Conservation (phyloP, 2,797 vertebrate species). For the Gambelia wislizenii region DNA sequence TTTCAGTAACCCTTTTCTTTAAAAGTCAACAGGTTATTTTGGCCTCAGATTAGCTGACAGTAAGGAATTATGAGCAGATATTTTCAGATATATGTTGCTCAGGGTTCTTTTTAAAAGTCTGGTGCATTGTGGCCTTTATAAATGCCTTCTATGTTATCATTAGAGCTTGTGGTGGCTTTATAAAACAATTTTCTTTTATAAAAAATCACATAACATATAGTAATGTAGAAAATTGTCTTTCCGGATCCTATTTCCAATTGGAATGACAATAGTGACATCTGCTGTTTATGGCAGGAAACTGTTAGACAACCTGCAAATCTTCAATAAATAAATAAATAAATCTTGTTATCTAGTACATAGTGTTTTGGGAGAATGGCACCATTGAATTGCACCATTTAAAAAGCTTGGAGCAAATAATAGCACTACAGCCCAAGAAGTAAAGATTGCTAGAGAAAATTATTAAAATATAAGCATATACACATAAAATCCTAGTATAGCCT, state of each 20-base stretch:
- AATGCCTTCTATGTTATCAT: accelerated
- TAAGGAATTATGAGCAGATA: background rate
- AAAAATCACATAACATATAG: background rate
- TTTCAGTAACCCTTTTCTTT: accelerated
- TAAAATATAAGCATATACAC: background rate
- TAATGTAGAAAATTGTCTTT: background rate
- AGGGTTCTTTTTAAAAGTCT: background rate
- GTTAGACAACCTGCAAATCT: background rate
- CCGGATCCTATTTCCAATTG: conserved; percentile 1
- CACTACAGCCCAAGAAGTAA: background rate
- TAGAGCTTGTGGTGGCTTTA: background rate
- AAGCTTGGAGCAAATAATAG: background rate
- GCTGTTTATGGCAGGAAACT: conserved; percentile 37
- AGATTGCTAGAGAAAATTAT: background rate
- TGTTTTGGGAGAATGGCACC: background rate
- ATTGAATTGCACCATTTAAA: background rate
- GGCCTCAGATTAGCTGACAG: background rate
- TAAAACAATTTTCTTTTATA: no score
- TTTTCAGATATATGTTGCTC: background rate
- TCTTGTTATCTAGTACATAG: background rate
- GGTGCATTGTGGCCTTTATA: accelerated
- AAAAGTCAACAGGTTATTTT: background rate
- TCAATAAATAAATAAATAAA: background rate
- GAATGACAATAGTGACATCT: conserved; percentile 75
- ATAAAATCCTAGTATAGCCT: background rate